Evolutionary conservation across 1,140 invertebrate species (phyloP), one percentile per base, ranked within the genome.

Genomic region (Littorina saxatilis): DNA sequence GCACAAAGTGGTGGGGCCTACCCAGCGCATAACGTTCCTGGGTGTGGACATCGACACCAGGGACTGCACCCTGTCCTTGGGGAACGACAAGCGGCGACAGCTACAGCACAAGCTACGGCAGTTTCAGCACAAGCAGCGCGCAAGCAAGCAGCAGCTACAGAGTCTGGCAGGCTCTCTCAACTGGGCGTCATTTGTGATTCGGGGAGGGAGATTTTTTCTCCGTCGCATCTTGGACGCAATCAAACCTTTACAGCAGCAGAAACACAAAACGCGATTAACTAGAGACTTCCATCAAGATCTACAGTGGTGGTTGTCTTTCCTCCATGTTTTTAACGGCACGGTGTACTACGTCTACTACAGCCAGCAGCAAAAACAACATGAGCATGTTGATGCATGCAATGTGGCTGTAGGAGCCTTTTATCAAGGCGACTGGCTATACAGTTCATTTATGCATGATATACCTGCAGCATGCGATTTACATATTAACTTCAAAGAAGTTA

Each of bases 1-100:
- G 70, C 17, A 72, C 7, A 72, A 72, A n/a, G 70, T 72, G 23
- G 70, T 72, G 70, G 5, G 70, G 23, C 70, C 70, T 15, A 72
- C 23, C 70, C 70, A 72, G n/a, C 35, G 40, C 17, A 37, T 72
- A 11, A 72, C 70, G 9, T 72, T 72, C 35, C 70, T 72, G 17
- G 70, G 2, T 37, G 70, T 72, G 0, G 70, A 72, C 15, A 4
- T 72, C 70, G 70, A 72, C 40, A 72, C 70, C 13, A 32, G 11
- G 7, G 35, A 17, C 35, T 32, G 40, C 35, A 72, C 70, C 35
- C 70, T 72, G 40, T 72, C 70, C 35, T 32, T 72, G 20, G 70
- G 70, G 23, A 37, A 23, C 5, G 70, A 72, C 35, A 72, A 72
- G n/a, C 0, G 27, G 23, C 40, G 15, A 7, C 20, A 72, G 29